phyloP scores from a whole-genome alignment of 2,888 invertebrate species.

The Siphlonurus alternatus region DNA sequence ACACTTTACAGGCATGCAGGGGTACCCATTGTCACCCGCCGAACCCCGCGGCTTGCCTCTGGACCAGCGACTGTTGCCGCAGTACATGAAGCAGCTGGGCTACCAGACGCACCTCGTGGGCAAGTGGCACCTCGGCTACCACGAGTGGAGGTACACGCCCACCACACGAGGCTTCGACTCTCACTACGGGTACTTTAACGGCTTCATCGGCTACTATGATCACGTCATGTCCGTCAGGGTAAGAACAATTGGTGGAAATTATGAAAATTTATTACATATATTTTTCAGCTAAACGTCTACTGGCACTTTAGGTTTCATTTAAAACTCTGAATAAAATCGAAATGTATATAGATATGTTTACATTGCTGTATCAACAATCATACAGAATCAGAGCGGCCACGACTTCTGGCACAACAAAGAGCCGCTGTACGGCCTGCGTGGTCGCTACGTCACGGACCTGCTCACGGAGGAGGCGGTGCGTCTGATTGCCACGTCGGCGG shows the following conservation, averaged over 20 bases:
- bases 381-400: slow-evolving; percentile 19
- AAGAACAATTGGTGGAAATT: slow-evolving; percentile 1
- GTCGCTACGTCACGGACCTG: slow-evolving; percentile 30
- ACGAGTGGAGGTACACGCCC: slow-evolving; percentile 27
- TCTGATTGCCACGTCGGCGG: slow-evolving; percentile 25
- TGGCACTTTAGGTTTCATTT: too few relatives aligned
- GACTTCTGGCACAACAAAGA: slow-evolving; percentile 28
- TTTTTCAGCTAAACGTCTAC: background rate
- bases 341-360: too few relatives aligned
- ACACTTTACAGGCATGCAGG: slow-evolving; percentile 31
- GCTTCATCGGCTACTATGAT: slow-evolving; percentile 30
- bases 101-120: slow-evolving; percentile 32
- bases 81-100: slow-evolving; percentile 28
- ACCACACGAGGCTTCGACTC: slow-evolving; percentile 29
- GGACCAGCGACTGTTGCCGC: slow-evolving; percentile 27
- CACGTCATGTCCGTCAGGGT: slow-evolving; percentile 22
- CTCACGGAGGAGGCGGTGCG: slow-evolving; percentile 29
- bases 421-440: slow-evolving; percentile 23
- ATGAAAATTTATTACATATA: slow-evolving; percentile 14
- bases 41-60: slow-evolving; percentile 30
- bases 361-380: too few relatives aligned
- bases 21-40: slow-evolving; percentile 27
- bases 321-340: too few relatives aligned
- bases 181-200: slow-evolving; percentile 31
- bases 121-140: slow-evolving; percentile 34